Evolutionary conservation across 2,113 vertebrate genomes (phyloP).

Genomic region (Podocnemis expansa): DNA sequence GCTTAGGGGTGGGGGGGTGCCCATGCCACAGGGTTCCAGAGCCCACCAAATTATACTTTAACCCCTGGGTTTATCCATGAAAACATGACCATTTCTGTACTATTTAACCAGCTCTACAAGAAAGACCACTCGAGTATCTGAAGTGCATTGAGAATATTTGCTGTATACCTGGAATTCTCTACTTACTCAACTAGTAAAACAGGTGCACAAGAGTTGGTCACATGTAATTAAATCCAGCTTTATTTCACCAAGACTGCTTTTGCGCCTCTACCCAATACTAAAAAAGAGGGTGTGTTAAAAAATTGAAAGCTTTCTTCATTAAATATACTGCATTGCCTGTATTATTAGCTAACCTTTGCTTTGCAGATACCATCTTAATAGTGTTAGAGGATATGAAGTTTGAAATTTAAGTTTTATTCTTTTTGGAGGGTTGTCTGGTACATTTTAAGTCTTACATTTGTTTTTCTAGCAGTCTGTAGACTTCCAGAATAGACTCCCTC

Average conservation of each 20-base stretch:
- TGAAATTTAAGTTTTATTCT: not conserved
- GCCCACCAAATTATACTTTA: too few species aligned
- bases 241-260: not conserved
- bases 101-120: not conserved
- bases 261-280: not conserved
- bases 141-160: not conserved
- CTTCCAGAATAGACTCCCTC: not conserved
- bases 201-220: not conserved
- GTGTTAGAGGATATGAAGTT: not conserved
- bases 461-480: not conserved
- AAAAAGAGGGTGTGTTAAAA: not conserved
- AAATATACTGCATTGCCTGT: rapidly evolving
- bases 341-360: not conserved
- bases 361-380: not conserved
- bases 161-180: not conserved
- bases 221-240: not conserved
- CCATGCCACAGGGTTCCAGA: too few species aligned
- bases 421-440: not conserved
- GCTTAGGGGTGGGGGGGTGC: too few species aligned
- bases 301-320: not conserved
- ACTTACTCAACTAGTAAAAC: not conserved
- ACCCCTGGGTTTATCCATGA: not conserved
- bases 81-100: not conserved
- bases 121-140: not conserved
- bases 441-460: not conserved